Evolutionary conservation across 2,888 invertebrate species (phyloP).

Genomic region (Melanchra persicariae): DNA sequence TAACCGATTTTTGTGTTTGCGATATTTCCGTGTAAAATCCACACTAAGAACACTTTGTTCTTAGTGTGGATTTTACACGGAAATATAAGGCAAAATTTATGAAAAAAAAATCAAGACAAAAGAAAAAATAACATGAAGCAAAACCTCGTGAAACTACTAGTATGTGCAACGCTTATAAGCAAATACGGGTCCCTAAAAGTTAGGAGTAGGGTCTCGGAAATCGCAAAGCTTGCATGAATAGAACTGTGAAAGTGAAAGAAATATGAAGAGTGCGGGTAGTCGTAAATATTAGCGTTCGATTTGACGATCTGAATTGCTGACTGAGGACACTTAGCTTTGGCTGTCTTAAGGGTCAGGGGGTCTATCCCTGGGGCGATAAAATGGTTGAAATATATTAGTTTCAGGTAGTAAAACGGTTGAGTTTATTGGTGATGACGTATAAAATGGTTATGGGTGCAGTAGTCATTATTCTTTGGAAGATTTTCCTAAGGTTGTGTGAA

Average conservation of each 20-base stretch:
- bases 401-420: conserved; percentile 24
- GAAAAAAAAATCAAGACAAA: not conserved
- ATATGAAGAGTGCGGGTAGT: conserved; percentile 62
- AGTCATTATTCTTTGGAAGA: not conserved
- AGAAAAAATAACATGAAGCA: not conserved
- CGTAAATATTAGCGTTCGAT: conserved; percentile 63
- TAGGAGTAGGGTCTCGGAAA: conserved; percentile 50
- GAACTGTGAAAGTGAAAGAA: conserved; percentile 60
- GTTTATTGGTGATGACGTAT: conserved; percentile 24
- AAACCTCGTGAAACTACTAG: not conserved
- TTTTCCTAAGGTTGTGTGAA: not conserved
- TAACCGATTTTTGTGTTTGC: too few relatives aligned
- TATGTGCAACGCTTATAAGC: conserved; percentile 47
- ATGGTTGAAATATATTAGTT: conserved; percentile 37
- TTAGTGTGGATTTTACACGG: not conserved
- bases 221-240: conserved; percentile 61
- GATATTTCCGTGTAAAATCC: too few relatives aligned
- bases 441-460: conserved; percentile 3
- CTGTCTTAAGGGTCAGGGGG: conserved; percentile 35
- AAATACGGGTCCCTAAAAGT: conserved; percentile 57
- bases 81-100: not conserved
- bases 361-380: conserved; percentile 22
- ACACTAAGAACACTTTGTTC: too few relatives aligned
- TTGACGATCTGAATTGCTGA: conserved; percentile 53
- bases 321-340: conserved; percentile 7